A percentile compares a stretch with the other conserved stretches of the same genome.
phyloP scores from a whole-genome alignment of 2,113 vertebrate genomes.

The Galemys pyrenaicus region DNA sequence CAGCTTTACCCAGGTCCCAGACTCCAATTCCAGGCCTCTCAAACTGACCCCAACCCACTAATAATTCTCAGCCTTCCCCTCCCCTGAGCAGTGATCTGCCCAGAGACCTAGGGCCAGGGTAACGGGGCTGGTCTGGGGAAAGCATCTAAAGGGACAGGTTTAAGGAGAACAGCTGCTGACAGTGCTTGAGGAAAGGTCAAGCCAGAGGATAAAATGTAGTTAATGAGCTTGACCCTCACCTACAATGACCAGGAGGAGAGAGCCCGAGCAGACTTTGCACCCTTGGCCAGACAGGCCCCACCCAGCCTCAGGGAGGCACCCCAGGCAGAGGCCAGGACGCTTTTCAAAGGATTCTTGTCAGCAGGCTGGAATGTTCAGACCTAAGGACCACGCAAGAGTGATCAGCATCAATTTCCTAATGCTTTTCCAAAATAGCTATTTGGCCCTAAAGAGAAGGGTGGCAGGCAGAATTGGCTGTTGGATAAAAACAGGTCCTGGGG shows the following conservation, averaged over 20 bases:
- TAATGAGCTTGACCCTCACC: background rate
- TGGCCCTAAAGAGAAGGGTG: constrained; percentile 16
- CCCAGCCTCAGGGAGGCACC: background rate
- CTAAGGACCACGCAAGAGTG: background rate
- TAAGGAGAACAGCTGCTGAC: background rate
- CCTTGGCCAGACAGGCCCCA: background rate
- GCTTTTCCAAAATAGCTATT: constrained; percentile 48
- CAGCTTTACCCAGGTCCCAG: background rate
- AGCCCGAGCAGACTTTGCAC: background rate
- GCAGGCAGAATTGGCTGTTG: constrained; percentile 10
- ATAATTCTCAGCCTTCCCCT: background rate
- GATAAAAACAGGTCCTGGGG: background rate
- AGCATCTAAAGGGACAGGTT: background rate
- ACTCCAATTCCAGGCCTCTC: background rate
- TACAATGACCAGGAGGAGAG: background rate
- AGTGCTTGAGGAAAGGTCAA: background rate
- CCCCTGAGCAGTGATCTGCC: background rate
- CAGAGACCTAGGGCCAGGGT: background rate
- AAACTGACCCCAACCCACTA: background rate
- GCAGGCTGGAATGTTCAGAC: background rate
- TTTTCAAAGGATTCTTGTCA: background rate
- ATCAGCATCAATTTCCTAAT: background rate
- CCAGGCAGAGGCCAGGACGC: background rate
- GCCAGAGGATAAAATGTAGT: background rate
- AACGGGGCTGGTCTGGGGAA: background rate